Conservation (phyloP, 1,140 invertebrate genomes). For the Hypothenemus hampei region DNA sequence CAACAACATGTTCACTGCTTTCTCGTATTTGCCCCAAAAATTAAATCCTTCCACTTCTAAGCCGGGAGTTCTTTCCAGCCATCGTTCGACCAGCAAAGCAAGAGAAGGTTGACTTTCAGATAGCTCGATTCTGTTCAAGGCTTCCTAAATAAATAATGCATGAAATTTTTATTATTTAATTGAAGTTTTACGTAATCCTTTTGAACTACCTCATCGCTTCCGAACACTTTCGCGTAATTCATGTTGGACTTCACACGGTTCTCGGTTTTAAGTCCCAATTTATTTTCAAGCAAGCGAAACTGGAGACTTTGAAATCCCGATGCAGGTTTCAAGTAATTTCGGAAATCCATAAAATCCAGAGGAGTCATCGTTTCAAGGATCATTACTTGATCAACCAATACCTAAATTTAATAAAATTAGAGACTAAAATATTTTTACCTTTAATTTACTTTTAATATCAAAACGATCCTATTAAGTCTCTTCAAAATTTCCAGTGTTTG, state of each 20-base stretch:
- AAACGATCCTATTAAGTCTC: conserved; percentile 82
- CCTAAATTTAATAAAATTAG: conserved; percentile 50
- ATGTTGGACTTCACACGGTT: conserved; percentile 91
- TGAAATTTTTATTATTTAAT: not conserved
- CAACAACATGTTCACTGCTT: conserved; percentile 70
- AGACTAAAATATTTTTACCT: conserved; percentile 6
- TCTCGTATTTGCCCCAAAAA: conserved; percentile 89
- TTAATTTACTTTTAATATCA: conserved; percentile 91
- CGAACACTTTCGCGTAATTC: conserved; percentile 84
- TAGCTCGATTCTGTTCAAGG: conserved; percentile 64
- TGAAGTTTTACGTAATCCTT: not conserved
- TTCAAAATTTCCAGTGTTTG: conserved; percentile 91
- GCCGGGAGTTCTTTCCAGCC: conserved; percentile 93
- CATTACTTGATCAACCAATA: conserved; percentile 93
- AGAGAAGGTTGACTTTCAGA: conserved; percentile 84
- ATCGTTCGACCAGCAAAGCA: conserved; percentile 77
- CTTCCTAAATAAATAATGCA: conserved; percentile 46
- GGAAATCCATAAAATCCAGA: conserved; percentile 94
- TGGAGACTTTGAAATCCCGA: conserved; percentile 98
- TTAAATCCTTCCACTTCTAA: conserved; percentile 78
- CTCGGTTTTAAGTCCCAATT: conserved; percentile 86
- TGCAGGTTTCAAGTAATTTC: conserved; percentile 85
- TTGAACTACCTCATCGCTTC: conserved; percentile 54
- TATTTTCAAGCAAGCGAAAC: conserved; percentile 95
- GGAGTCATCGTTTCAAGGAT: conserved; percentile 98